Conservation (phyloP, 2,888 invertebrate genomes). For the Lasioglossum oenotherae region DNA sequence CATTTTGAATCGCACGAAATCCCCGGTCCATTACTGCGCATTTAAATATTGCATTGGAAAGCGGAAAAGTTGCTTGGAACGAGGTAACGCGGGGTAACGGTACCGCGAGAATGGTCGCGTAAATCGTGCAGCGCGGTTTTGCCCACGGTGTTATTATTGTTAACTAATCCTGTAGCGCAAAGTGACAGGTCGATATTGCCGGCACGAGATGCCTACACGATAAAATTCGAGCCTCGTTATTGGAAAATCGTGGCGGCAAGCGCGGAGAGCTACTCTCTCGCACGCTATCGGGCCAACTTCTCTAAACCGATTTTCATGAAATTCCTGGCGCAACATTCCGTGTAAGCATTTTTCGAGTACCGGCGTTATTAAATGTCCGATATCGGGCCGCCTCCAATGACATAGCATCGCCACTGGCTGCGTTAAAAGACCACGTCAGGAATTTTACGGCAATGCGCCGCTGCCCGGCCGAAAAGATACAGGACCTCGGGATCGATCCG, state of each 20-base stretch:
- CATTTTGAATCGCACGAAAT: neutral
- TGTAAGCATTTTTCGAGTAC: slow-evolving; percentile 45
- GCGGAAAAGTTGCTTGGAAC: neutral
- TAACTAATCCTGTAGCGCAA: neutral
- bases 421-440: slow-evolving; percentile 35
- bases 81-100: neutral
- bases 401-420: slow-evolving; percentile 40
- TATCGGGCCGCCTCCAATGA: slow-evolving; percentile 44
- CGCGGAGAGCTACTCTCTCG: neutral
- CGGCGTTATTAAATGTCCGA: slow-evolving; percentile 58
- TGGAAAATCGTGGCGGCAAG: neutral
- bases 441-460: slow-evolving; percentile 28
- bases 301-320: slow-evolving; percentile 43
- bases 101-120: neutral
- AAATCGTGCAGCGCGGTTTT: neutral
- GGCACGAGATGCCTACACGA: slow-evolving; percentile 15
- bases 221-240: slow-evolving; percentile 26
- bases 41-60: neutral
- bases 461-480: neutral
- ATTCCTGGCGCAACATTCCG: slow-evolving; percentile 48
- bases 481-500: neutral
- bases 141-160: neutral
- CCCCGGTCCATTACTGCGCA: neutral
- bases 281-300: slow-evolving; percentile 30
- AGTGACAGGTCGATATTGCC: neutral